Evolutionary conservation across 2,888 invertebrate genomes (phyloP).

Genomic region (Ophion ventricosus): DNA sequence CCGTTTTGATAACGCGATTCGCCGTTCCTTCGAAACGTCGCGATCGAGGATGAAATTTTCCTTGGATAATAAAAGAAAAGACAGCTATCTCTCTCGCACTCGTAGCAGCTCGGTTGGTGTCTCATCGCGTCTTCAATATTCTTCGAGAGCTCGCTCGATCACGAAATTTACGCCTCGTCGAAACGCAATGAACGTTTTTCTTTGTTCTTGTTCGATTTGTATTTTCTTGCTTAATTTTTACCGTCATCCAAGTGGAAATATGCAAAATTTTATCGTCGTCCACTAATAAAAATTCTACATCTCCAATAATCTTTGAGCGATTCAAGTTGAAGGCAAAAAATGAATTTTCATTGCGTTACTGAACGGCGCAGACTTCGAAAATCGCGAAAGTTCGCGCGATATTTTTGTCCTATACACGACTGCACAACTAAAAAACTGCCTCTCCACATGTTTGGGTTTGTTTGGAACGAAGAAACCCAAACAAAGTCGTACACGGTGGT

Average conservation of each 20-base stretch:
- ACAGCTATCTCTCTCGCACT: constrained; percentile 1
- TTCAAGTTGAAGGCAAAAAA: too few species aligned
- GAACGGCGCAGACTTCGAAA: not conserved
- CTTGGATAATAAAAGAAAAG: not conserved
- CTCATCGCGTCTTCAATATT: not conserved
- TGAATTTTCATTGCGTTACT: not conserved
- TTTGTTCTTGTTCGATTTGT: too few species aligned
- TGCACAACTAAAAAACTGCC: not conserved
- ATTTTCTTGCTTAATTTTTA: too few species aligned
- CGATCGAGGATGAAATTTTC: too few species aligned
- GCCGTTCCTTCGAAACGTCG: not conserved
- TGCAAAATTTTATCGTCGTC: too few species aligned
- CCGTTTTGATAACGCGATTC: not conserved
- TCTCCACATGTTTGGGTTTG: not conserved
- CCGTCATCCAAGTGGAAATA: too few species aligned
- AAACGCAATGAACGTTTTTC: not conserved
- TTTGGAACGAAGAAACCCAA: not conserved
- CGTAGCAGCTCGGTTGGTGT: not conserved
- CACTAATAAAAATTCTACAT: too few species aligned
- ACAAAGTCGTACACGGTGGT: not conserved
- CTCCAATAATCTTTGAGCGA: too few species aligned
- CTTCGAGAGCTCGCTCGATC: not conserved
- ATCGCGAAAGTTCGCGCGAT: not conserved
- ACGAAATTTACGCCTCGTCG: not conserved
- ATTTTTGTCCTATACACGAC: not conserved